Percentiles rank a stretch among this genome's conserved stretches.
Evolutionary conservation across 2,113 vertebrate genomes (phyloP).

Genomic region (Dascyllus trimaculatus): DNA sequence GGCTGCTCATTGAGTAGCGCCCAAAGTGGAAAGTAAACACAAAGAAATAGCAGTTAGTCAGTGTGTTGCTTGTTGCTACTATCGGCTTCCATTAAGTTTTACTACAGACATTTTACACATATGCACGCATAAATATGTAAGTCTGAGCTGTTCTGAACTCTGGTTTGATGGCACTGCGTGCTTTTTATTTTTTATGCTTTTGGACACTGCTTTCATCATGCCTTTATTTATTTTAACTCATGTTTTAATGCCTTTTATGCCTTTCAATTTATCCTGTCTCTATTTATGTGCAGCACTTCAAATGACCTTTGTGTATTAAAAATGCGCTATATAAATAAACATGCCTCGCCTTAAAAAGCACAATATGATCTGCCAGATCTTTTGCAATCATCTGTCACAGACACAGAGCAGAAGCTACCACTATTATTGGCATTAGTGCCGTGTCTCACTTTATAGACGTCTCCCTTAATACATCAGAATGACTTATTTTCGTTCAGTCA

Average conservation of each 20-base stretch:
- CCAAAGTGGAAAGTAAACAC: not conserved
- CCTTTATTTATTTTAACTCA: not conserved
- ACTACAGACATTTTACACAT: too few relatives aligned
- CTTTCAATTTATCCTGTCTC: not conserved
- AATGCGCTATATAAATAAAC: not conserved
- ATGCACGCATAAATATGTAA: too few relatives aligned
- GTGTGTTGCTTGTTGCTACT: too few relatives aligned
- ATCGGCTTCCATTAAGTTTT: too few relatives aligned
- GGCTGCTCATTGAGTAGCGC: not conserved
- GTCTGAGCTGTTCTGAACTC: too few relatives aligned
- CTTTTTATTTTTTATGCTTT: too few relatives aligned
- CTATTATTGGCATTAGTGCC: not conserved
- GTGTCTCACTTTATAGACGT: constrained; percentile 1
- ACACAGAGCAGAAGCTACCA: not conserved
- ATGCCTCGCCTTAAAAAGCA: not conserved
- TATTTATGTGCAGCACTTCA: not conserved
- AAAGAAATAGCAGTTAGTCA: too few relatives aligned
- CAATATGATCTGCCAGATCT: not conserved
- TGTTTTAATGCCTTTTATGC: not conserved
- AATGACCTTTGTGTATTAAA: not conserved
- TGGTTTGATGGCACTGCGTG: too few relatives aligned
- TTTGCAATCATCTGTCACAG: not conserved
- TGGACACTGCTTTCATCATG: too few relatives aligned
- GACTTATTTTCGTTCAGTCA: constrained; percentile 27
- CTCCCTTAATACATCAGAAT: constrained; percentile 31